These are phyloP conservation scores for Drosophila nigromelanica DNA, from an alignment of 1,140 invertebrate species.

Conservation along the genomic window DNA sequence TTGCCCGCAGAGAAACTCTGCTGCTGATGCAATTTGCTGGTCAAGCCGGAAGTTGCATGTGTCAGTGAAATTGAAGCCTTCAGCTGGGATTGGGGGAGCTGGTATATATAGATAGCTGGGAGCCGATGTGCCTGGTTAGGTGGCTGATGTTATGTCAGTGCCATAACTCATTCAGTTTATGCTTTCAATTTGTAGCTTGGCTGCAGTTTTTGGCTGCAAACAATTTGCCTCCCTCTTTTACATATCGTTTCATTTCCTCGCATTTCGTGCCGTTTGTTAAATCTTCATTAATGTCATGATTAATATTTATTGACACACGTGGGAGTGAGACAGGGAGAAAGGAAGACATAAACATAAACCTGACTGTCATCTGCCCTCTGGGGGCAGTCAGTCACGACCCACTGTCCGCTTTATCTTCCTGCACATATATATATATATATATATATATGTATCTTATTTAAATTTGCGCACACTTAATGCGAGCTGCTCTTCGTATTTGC, in stretches of 20 bases:
- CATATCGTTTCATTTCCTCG: too few species aligned
- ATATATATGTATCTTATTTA: constrained; percentile 19
- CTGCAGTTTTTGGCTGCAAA: constrained; percentile 12
- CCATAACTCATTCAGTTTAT: constrained; percentile 48
- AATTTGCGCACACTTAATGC: constrained; percentile 25
- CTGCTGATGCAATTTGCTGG: constrained; percentile 72
- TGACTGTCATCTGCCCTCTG: neutral
- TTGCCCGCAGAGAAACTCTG: constrained; percentile 54
- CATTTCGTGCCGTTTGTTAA: constrained; percentile 48
- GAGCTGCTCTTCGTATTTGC: constrained; percentile 14
- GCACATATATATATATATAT: too few species aligned
- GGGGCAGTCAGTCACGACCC: neutral
- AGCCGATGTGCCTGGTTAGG: neutral
- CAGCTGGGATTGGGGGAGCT: neutral
- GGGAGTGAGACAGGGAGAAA: neutral
- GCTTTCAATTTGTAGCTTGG: constrained; percentile 61
- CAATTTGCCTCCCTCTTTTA: neutral
- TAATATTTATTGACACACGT: constrained; percentile 76
- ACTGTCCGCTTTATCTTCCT: neutral
- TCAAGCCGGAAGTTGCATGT: constrained; percentile 77
- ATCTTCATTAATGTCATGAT: constrained; percentile 78
- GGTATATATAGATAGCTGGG: neutral
- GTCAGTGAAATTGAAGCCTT: constrained; percentile 53
- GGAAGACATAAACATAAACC: neutral
- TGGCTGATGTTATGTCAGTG: constrained; percentile 24